phyloP scores from a whole-genome alignment of 2,113 vertebrate genomes.

The Cygnus buccinator region DNA sequence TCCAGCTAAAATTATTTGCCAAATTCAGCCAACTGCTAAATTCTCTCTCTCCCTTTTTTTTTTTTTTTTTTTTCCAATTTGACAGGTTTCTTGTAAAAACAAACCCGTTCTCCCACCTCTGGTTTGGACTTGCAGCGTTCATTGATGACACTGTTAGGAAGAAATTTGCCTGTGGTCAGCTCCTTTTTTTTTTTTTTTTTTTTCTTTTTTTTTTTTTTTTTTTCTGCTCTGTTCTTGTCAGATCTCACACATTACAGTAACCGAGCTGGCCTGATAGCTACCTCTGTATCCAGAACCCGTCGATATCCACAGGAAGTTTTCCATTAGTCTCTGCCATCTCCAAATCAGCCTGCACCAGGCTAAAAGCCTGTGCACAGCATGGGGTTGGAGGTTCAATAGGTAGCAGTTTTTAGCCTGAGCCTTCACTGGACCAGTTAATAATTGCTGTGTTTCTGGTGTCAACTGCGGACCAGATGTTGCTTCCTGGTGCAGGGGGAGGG shows the following conservation, averaged over 20 bases:
- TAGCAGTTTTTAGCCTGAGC: not conserved
- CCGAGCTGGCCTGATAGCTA: not conserved
- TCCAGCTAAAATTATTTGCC: constrained; percentile 28
- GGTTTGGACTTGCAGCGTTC: not conserved
- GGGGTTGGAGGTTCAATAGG: constrained; percentile 1
- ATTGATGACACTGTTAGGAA: constrained; percentile 42
- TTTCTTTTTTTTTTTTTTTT: not conserved
- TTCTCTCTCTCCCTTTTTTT: not conserved
- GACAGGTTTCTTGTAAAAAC: constrained; percentile 40
- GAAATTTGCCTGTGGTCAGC: constrained; percentile 51
- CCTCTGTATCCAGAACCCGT: not conserved
- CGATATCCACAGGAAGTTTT: not conserved
- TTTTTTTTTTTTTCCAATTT: not conserved
- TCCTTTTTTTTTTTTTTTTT: not conserved
- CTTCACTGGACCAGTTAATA: not conserved
- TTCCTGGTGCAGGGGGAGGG: not conserved
- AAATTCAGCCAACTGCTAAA: not conserved
- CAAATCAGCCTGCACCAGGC: rapidly evolving
- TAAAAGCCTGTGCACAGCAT: not conserved
- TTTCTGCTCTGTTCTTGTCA: not conserved
- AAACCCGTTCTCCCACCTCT: not conserved
- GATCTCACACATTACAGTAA: not conserved
- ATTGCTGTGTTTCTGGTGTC: not conserved
- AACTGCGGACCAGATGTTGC: constrained; percentile 18
- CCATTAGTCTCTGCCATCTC: not conserved